phyloP scores from a whole-genome alignment of 2,113 vertebrate species.

The Triplophysa tibetana region DNA sequence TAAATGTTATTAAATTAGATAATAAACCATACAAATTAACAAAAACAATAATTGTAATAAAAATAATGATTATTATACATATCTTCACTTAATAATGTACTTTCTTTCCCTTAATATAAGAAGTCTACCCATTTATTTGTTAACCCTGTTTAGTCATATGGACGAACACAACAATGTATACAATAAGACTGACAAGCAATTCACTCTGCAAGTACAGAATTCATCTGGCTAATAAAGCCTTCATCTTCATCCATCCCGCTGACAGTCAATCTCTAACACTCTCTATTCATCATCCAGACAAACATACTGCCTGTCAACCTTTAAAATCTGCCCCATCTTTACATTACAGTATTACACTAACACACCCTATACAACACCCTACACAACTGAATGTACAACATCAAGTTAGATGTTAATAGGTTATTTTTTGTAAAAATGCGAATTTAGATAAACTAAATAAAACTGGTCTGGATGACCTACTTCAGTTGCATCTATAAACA shows the following conservation, averaged over 20 bases:
- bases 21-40: too few species aligned
- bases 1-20: too few species aligned
- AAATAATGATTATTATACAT: too few species aligned
- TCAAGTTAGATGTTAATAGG: not conserved
- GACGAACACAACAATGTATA: not conserved
- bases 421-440: too few species aligned
- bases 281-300: conserved; percentile 7
- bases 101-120: not conserved
- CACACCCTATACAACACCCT: not conserved
- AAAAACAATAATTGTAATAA: too few species aligned
- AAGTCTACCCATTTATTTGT: not conserved
- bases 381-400: not conserved
- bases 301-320: not conserved
- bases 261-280: conserved; percentile 6
- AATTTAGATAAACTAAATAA: too few species aligned
- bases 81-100: not conserved
- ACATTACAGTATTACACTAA: not conserved
- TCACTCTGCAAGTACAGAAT: not conserved
- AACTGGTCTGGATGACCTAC: not conserved
- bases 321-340: not conserved
- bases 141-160: not conserved
- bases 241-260: conserved; percentile 13
- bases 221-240: not conserved
- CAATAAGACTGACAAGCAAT: not conserved
- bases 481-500: conserved; percentile 4